A percentile compares a stretch with the other conserved stretches of the same genome.
These are phyloP conservation scores for Apis cerana DNA, from an alignment of 1,140 invertebrate genomes.

Conservation along the genomic window DNA sequence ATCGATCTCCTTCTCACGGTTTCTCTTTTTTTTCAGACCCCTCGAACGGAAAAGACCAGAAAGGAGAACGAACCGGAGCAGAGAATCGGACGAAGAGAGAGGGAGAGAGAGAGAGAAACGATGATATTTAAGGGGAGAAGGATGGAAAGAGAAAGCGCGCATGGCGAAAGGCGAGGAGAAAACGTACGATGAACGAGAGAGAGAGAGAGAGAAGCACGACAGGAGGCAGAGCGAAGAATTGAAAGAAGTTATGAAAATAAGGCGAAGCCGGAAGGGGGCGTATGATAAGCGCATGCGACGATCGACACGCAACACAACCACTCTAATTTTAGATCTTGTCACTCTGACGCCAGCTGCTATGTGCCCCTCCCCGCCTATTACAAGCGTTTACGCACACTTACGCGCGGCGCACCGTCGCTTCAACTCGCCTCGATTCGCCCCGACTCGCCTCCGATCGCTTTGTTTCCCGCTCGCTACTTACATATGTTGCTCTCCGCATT, in stretches of 20 bases:
- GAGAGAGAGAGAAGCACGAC: slow-evolving; percentile 47
- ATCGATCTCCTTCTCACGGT: slow-evolving; percentile 78
- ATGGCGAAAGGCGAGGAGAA: not conserved
- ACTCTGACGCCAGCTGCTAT: slow-evolving; percentile 79
- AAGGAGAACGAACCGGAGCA: slow-evolving; percentile 11
- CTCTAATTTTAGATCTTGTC: slow-evolving; percentile 82
- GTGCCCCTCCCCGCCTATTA: slow-evolving; percentile 78
- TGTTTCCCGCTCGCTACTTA: slow-evolving; percentile 18
- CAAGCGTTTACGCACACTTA: slow-evolving; percentile 77
- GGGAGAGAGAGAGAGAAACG: slow-evolving; percentile 38
- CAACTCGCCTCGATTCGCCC: slow-evolving; percentile 37
- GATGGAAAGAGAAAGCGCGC: slow-evolving; percentile 36
- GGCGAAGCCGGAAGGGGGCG: slow-evolving; percentile 79
- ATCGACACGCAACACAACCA: slow-evolving; percentile 77
- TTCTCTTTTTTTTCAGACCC: slow-evolving; percentile 62
- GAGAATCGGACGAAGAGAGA: not conserved
- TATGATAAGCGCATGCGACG: slow-evolving; percentile 79
- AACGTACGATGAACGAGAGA: slow-evolving; percentile 31
- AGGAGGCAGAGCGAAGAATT: slow-evolving; percentile 67
- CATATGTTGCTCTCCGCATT: not conserved
- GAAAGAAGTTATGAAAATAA: slow-evolving; percentile 79
- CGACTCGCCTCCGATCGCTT: slow-evolving; percentile 14
- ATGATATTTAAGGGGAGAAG: not conserved
- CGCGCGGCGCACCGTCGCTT: slow-evolving; percentile 26
- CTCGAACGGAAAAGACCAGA: slow-evolving; percentile 8